Conservation (phyloP, 2,888 invertebrate genomes). For the Muscina levida region DNA sequence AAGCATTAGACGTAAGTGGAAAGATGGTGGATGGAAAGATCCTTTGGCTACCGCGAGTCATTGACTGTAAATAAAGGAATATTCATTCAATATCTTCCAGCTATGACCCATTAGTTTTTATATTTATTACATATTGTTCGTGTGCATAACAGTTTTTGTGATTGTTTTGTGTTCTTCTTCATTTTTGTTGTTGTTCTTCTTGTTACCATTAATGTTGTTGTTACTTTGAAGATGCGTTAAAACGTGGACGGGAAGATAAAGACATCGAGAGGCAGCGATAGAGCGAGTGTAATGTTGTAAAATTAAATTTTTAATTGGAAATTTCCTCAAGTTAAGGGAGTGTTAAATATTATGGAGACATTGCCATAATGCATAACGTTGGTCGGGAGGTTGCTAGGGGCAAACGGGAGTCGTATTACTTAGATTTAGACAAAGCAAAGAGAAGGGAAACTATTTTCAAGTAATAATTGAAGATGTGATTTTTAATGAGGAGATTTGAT, state of each 20-base stretch:
- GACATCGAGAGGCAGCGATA: neutral
- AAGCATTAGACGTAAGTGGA: no score
- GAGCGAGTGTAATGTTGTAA: neutral
- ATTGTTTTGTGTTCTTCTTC: neutral
- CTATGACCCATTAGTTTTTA: conserved; percentile 44
- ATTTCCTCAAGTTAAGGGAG: conserved; percentile 7
- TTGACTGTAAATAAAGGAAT: conserved; percentile 41
- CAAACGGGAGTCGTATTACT: conserved; percentile 9
- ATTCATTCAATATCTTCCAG: conserved; percentile 30
- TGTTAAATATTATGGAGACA: conserved; percentile 17
- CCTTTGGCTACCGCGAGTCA: conserved; percentile 20
- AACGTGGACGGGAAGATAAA: neutral
- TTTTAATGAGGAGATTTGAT: neutral
- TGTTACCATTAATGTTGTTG: conserved; percentile 22
- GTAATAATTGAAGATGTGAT: neutral
- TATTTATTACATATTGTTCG: conserved; percentile 41
- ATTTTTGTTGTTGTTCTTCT: neutral
- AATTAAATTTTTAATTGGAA: conserved; percentile 41
- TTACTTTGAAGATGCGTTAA: neutral
- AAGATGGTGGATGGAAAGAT: neutral
- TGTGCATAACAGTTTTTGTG: neutral
- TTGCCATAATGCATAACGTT: conserved; percentile 15
- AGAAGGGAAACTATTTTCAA: no score
- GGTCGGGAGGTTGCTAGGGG: no score
- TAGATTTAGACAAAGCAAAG: no score